Evolutionary conservation across 2,888 invertebrate species (phyloP).

Genomic region (Lochmaea capreae): DNA sequence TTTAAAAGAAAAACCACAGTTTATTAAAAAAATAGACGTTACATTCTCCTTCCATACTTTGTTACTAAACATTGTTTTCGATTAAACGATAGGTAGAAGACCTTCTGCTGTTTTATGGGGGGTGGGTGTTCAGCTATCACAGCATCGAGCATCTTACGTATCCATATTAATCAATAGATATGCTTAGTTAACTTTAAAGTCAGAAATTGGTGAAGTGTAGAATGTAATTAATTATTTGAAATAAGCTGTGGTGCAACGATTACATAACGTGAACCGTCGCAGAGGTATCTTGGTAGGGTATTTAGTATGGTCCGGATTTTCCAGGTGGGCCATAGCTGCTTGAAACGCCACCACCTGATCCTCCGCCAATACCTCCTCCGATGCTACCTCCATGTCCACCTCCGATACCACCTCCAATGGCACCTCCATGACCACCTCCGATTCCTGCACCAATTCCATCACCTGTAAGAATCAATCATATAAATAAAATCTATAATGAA

Average conservation of each 20-base stretch:
- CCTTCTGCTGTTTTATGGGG: slow-evolving; percentile 1
- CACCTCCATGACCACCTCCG: slow-evolving; percentile 53
- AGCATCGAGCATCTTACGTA: not conserved
- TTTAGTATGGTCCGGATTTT: slow-evolving; percentile 65
- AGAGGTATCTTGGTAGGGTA: slow-evolving; percentile 24
- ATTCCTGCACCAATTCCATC: slow-evolving; percentile 65
- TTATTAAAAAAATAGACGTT: slow-evolving; percentile 7
- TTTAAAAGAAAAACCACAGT: slow-evolving; percentile 13
- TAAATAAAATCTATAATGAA: not conserved
- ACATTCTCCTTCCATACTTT: not conserved
- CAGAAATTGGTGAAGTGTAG: not conserved
- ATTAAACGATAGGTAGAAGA: not conserved
- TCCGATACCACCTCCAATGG: slow-evolving; percentile 54
- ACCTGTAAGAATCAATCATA: slow-evolving; percentile 36
- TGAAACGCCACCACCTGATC: slow-evolving; percentile 60
- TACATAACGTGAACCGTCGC: not conserved
- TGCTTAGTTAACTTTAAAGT: not conserved
- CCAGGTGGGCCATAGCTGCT: slow-evolving; percentile 65
- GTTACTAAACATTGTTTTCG: not conserved
- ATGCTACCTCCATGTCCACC: slow-evolving; percentile 57
- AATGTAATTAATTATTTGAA: slow-evolving; percentile 2
- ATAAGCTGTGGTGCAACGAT: slow-evolving; percentile 20
- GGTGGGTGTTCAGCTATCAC: slow-evolving; percentile 15
- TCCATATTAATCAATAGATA: not conserved
- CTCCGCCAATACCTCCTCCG: slow-evolving; percentile 62